phyloP scores from a whole-genome alignment of 2,797 vertebrate species.

The Propithecus deckenii region DNA sequence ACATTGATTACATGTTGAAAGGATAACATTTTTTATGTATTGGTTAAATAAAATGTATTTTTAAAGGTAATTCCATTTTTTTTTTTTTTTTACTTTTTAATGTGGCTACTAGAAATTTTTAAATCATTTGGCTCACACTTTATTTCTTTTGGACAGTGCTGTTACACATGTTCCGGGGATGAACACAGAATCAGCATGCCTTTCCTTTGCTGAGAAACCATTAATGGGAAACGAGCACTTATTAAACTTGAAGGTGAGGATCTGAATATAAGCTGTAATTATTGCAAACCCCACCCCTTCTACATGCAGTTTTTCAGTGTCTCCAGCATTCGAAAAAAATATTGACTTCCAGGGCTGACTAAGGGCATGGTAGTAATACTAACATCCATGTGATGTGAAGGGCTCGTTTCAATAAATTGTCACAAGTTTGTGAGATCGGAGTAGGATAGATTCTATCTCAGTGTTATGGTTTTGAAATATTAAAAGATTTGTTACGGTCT shows the following conservation, averaged over 20 bases:
- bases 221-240: not conserved
- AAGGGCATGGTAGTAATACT: not conserved
- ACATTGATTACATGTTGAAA: not conserved
- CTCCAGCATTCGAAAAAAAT: not conserved
- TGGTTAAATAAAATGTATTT: not conserved
- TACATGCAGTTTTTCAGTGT: not conserved
- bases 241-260: constrained; percentile 55
- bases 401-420: not conserved
- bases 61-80: not conserved
- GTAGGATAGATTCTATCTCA: not conserved
- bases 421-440: not conserved
- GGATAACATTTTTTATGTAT: not conserved
- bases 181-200: not conserved
- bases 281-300: not conserved
- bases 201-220: constrained; percentile 6
- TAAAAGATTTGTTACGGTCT: not conserved
- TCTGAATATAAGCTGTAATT: not conserved
- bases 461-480: not conserved
- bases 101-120: not conserved
- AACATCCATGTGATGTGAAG: not conserved
- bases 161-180: not conserved
- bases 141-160: not conserved
- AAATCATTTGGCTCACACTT: not conserved
- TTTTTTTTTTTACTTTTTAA: not conserved
- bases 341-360: not conserved